Percentiles rank a stretch among this genome's conserved stretches.
phyloP scores from a whole-genome alignment of 2,797 vertebrate genomes.

The Pogonophryne albipinna region DNA sequence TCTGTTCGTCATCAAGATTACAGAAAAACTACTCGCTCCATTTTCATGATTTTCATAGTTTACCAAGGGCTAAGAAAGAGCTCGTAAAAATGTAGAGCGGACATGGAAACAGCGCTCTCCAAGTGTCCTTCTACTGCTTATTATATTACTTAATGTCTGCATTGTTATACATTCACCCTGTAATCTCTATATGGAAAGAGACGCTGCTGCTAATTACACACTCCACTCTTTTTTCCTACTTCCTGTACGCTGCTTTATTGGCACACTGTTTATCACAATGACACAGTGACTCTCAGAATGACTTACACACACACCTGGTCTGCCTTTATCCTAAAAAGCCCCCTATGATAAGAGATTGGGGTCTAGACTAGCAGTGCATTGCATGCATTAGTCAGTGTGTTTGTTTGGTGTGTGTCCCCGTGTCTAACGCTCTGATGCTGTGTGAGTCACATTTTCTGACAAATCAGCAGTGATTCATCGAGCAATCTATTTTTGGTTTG shows the following conservation, averaged over 20 bases:
- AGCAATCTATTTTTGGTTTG: not conserved
- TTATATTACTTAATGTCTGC: not conserved
- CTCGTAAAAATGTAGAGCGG: too few relatives aligned
- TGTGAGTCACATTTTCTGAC: constrained; percentile 36
- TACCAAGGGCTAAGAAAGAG: too few relatives aligned
- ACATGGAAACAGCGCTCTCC: too few relatives aligned
- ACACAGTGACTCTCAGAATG: constrained; percentile 38
- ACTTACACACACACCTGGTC: constrained; percentile 46
- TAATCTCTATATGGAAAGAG: constrained; percentile 7
- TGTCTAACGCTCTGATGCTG: too few relatives aligned
- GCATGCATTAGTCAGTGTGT: constrained; percentile 45
- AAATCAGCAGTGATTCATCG: constrained; percentile 21
- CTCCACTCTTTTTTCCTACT: constrained; percentile 13
- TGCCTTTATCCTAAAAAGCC: not conserved
- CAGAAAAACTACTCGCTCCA: too few relatives aligned
- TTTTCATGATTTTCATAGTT: too few relatives aligned
- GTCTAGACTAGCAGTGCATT: constrained; percentile 54
- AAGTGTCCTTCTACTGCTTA: too few relatives aligned
- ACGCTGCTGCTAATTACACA: constrained; percentile 40
- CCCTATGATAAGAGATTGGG: constrained; percentile 16
- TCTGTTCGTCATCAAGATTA: too few relatives aligned
- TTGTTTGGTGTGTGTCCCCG: not conserved
- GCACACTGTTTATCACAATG: constrained; percentile 41
- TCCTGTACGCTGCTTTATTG: constrained; percentile 17
- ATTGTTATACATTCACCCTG: not conserved